A percentile compares a stretch with the other conserved stretches of the same genome.
phyloP scores from a whole-genome alignment of 2,797 vertebrate species.

The Nyctibius grandis region DNA sequence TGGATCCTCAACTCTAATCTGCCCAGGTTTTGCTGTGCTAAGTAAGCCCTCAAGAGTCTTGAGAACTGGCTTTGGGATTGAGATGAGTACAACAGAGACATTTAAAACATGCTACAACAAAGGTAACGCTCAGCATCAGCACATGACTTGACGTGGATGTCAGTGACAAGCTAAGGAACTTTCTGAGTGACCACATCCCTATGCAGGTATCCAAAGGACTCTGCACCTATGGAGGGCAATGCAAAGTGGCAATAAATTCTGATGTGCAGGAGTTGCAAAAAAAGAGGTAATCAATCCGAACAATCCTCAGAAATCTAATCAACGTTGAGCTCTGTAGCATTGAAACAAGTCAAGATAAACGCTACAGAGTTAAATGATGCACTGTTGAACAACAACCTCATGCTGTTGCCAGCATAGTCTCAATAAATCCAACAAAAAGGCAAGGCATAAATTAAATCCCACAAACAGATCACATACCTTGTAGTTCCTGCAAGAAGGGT shows the following conservation, averaged over 20 bases:
- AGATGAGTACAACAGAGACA: neutral
- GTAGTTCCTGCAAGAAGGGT: slow-evolving; percentile 94
- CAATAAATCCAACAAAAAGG: slow-evolving; percentile 58
- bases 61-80: neutral
- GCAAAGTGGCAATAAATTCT: neutral
- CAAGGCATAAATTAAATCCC: neutral
- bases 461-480: slow-evolving; percentile 78
- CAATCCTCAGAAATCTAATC: neutral
- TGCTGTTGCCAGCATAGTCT: slow-evolving; percentile 61
- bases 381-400: neutral
- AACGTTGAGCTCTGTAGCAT: neutral
- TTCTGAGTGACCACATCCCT: neutral
- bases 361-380: neutral
- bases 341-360: neutral
- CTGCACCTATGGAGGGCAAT: neutral
- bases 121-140: neutral
- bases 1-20: neutral
- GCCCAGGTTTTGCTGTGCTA: neutral
- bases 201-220: neutral
- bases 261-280: neutral
- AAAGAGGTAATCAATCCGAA: neutral
- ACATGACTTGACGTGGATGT: neutral
- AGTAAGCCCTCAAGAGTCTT: neutral
- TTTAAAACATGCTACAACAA: neutral
- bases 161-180: neutral